Conservation (phyloP, 2,113 vertebrate genomes). For the Tragulus kanchil region DNA sequence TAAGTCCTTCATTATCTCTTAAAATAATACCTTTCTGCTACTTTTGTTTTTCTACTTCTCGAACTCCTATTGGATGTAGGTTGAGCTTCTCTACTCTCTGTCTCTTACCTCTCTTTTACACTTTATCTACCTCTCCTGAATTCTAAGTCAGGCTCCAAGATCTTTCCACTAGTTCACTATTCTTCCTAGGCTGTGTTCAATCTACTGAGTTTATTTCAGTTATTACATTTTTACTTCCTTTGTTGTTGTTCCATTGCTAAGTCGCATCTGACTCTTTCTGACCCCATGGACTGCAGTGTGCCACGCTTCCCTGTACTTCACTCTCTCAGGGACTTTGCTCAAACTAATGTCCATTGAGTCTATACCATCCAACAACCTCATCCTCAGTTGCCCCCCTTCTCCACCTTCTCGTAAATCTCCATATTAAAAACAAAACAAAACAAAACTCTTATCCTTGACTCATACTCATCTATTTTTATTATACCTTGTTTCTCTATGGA, state of each 20-base stretch:
- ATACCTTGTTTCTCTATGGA: neutral
- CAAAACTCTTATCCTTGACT: neutral
- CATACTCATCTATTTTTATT: neutral
- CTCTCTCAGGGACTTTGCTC: too few relatives aligned
- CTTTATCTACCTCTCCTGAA: neutral
- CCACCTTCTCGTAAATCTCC: neutral
- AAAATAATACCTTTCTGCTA: neutral
- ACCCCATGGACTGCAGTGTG: too few relatives aligned
- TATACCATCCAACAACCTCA: too few relatives aligned
- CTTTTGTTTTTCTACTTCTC: neutral
- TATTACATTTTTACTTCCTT: neutral
- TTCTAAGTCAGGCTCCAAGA: neutral
- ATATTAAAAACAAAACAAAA: neutral
- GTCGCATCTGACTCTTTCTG: too few relatives aligned
- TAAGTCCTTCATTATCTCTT: neutral
- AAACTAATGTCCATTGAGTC: too few relatives aligned
- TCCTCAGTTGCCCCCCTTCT: too few relatives aligned
- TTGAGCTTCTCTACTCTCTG: neutral
- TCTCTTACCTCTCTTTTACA: neutral
- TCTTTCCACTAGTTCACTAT: neutral
- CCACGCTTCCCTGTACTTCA: too few relatives aligned
- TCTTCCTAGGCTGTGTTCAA: neutral
- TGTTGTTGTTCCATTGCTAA: too few relatives aligned
- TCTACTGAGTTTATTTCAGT: slow-evolving; percentile 1
- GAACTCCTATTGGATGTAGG: neutral